Percentiles rank a stretch among this genome's conserved stretches.
phyloP scores from a whole-genome alignment of 2,888 invertebrate genomes.

The Cephus runcator region DNA sequence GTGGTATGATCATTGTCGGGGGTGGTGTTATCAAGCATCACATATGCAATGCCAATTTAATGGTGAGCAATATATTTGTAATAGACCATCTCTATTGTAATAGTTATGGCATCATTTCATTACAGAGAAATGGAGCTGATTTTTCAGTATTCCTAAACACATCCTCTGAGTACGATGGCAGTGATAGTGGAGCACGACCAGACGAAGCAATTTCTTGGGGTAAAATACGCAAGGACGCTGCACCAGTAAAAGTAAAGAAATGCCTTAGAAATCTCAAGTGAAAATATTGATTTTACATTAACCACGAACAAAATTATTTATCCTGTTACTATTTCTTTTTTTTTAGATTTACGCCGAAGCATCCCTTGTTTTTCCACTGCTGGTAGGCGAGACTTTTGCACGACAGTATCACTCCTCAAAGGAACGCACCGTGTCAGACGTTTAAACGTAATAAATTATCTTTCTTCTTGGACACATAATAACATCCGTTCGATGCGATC shows the following conservation, averaged over 20 bases:
- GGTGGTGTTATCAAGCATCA: slow-evolving; percentile 99
- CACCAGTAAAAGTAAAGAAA: slow-evolving; percentile 81
- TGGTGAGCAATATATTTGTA: slow-evolving; percentile 70
- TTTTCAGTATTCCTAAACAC: slow-evolving; percentile 96
- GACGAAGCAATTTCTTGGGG: slow-evolving; percentile 99
- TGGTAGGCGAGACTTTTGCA: slow-evolving; percentile 97
- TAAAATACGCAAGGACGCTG: slow-evolving; percentile 89
- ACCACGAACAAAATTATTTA: no score
- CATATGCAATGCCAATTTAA: slow-evolving; percentile 98
- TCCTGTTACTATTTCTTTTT: slow-evolving; percentile 24
- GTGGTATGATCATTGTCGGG: slow-evolving; percentile 97
- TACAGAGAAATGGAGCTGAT: slow-evolving; percentile 93
- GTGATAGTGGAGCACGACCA: slow-evolving; percentile 96
- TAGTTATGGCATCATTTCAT: slow-evolving; percentile 24
- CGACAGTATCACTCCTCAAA: slow-evolving; percentile 48
- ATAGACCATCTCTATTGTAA: slow-evolving; percentile 10
- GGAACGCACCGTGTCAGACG: slow-evolving; percentile 45
- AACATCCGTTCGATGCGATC: no score
- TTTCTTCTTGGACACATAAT: background rate
- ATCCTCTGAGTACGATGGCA: slow-evolving; percentile 95
- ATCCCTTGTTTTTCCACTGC: slow-evolving; percentile 90
- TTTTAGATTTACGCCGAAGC: slow-evolving; percentile 89
- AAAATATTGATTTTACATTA: background rate
- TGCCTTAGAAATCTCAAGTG: background rate
- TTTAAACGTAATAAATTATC: slow-evolving; percentile 29